Evolutionary conservation across 1,140 invertebrate species (phyloP), one percentile per base, ranked within the genome.

Genomic region (Diorhabda sublineata): DNA sequence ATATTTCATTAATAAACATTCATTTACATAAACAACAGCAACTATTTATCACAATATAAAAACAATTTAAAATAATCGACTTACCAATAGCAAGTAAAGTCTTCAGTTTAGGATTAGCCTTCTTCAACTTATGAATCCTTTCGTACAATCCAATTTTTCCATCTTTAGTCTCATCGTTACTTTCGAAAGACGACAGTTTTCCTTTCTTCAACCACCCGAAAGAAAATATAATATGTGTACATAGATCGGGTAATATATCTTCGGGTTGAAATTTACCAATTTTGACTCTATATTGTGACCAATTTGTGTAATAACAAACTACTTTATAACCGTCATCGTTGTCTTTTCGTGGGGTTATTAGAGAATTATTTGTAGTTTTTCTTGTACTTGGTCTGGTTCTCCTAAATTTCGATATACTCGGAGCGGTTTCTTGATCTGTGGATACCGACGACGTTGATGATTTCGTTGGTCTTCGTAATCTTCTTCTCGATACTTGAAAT

Each of bases 151-250:
- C 95, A 58, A 90, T 85, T 77, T 96, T 96, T 8, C 93, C 94
- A 79, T 95, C 93, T 77, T 95, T 96, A 1, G 92, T 95, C 78
- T 96, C 94, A 77, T 97, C 95, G 78, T 96, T 96, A 59, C 90
- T 89, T 79, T 97, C 95, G 77, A 96, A 96, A 9, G 93, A 94
- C 61, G 92, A 93, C 47, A 97, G 82, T 77, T 94, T 93, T 71
- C 95, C 94, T 78, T 97, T 97, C 83, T 98, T 98, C 80, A 98
- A 84, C 95, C 95, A 98, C 2, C 94, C 96, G 80, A 98, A 98
- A 42, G 96, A 93, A 81, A 96, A 98, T 75, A 98, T 94, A 74
- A 98, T 86, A 83, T 98, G 96, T 1, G 96, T 98, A 81, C 97
- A 98, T 4, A 98, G 86, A 81, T 96, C 91, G 2, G 96, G 93